phyloP scores from a whole-genome alignment of 2,113 vertebrate species.

The Bostrychus sinensis region DNA sequence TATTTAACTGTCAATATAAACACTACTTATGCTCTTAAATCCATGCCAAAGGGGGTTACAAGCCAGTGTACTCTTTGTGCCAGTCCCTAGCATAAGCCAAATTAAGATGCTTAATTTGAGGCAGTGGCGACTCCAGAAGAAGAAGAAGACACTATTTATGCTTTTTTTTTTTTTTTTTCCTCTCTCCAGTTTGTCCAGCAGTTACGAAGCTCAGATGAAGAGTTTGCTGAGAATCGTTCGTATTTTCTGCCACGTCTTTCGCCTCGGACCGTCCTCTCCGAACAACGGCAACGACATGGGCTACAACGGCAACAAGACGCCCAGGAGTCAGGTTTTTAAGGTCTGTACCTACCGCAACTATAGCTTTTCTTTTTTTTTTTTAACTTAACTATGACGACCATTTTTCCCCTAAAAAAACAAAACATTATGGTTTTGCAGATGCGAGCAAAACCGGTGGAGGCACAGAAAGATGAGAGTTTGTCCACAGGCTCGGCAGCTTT shows the following conservation, averaged over 20 bases:
- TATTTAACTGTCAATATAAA: too few relatives aligned
- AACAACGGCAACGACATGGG: conserved; percentile 96
- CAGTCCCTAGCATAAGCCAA: too few relatives aligned
- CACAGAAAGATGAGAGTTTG: conserved; percentile 25
- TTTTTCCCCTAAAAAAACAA: background rate
- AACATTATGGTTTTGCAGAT: conserved; percentile 45
- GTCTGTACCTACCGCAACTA: conserved; percentile 74
- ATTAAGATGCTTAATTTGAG: too few relatives aligned
- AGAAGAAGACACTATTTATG: too few relatives aligned
- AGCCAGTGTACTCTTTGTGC: too few relatives aligned
- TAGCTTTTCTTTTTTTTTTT: background rate
- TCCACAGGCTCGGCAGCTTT: conserved; percentile 36
- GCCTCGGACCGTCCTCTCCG: conserved; percentile 92
- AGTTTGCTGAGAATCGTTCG: conserved; percentile 95
- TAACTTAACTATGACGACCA: too few relatives aligned
- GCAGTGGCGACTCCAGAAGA: too few relatives aligned
- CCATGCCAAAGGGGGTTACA: too few relatives aligned
- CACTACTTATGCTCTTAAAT: too few relatives aligned
- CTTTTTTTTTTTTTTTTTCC: background rate
- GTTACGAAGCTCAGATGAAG: conserved; percentile 97
- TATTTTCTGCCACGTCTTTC: conserved; percentile 97
- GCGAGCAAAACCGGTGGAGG: conserved; percentile 28
- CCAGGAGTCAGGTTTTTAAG: conserved; percentile 98
- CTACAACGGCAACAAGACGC: conserved; percentile 99
- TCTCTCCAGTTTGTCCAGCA: conserved; percentile 90